Conservation (phyloP, 2,888 invertebrate species). For the Sacculina carcini region DNA sequence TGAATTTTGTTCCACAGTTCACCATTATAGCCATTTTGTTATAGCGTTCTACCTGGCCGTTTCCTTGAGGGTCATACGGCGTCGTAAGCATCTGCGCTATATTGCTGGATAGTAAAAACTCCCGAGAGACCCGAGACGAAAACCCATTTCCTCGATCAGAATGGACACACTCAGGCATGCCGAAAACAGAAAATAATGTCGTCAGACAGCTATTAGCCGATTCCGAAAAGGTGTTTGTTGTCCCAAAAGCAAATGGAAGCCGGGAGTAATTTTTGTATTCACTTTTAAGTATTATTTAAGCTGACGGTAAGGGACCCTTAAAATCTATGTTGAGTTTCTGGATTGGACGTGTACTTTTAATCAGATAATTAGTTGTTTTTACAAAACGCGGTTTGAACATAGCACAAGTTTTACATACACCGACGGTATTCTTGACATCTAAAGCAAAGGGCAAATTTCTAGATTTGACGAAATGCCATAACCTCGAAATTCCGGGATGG, state of each 20-base stretch:
- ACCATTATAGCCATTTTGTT: not conserved
- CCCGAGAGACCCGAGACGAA: not conserved
- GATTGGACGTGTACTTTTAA: constrained; percentile 12
- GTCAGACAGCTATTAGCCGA: constrained; percentile 9
- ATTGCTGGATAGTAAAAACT: too few relatives aligned
- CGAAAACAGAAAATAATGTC: not conserved
- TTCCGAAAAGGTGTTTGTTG: constrained; percentile 9
- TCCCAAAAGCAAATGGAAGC: constrained; percentile 9
- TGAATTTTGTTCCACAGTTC: not conserved
- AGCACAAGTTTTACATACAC: constrained; percentile 6
- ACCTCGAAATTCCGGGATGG: too few relatives aligned
- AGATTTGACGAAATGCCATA: constrained; percentile 4
- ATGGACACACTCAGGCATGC: not conserved
- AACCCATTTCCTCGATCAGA: not conserved
- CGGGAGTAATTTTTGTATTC: not conserved
- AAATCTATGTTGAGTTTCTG: constrained; percentile 14
- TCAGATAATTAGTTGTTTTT: constrained; percentile 3
- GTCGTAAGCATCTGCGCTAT: not conserved
- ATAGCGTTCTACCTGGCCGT: not conserved
- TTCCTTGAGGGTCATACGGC: not conserved
- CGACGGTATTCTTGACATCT: constrained; percentile 4
- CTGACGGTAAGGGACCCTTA: constrained; percentile 12
- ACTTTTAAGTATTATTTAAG: constrained; percentile 9
- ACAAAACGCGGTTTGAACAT: constrained; percentile 5
- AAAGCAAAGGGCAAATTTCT: constrained; percentile 8